Evolutionary conservation across 2,888 invertebrate species (phyloP).

Genomic region (Mesorhabditis spiculigera): DNA sequence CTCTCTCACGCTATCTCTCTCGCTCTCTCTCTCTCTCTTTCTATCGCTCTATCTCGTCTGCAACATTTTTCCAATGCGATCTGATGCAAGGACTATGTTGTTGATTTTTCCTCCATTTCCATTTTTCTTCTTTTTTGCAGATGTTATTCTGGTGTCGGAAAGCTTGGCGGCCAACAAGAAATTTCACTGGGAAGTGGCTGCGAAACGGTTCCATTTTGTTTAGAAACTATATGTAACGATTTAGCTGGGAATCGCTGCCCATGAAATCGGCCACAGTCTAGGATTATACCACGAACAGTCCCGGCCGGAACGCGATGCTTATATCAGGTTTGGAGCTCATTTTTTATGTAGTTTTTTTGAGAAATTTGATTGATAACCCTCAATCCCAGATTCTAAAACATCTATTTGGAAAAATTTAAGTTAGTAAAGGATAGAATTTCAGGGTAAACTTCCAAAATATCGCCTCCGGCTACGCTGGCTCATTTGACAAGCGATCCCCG

Average conservation of each 20-base stretch:
- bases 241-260: slow-evolving; percentile 39
- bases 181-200: slow-evolving; percentile 42
- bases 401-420: too few species aligned
- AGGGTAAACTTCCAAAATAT: slow-evolving; percentile 33
- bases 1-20: too few species aligned
- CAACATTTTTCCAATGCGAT: too few species aligned
- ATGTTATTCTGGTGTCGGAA: slow-evolving; percentile 44
- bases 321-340: slow-evolving; percentile 31
- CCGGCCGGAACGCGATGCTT: slow-evolving; percentile 41
- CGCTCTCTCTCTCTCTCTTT: too few species aligned
- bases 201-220: slow-evolving; percentile 27
- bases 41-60: too few species aligned
- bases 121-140: slow-evolving; percentile 11
- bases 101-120: too few species aligned
- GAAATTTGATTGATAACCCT: background rate
- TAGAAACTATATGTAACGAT: background rate
- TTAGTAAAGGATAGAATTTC: slow-evolving; percentile 3
- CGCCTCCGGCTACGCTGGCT: slow-evolving; percentile 25
- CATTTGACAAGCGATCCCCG: slow-evolving; percentile 32
- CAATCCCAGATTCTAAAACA: background rate
- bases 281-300: slow-evolving; percentile 50
- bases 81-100: too few species aligned
- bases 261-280: slow-evolving; percentile 41
- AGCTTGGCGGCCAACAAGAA: slow-evolving; percentile 37
- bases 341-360: background rate